Evolutionary conservation across 2,888 invertebrate species (phyloP).

Genomic region (Quadroppia sp.): DNA sequence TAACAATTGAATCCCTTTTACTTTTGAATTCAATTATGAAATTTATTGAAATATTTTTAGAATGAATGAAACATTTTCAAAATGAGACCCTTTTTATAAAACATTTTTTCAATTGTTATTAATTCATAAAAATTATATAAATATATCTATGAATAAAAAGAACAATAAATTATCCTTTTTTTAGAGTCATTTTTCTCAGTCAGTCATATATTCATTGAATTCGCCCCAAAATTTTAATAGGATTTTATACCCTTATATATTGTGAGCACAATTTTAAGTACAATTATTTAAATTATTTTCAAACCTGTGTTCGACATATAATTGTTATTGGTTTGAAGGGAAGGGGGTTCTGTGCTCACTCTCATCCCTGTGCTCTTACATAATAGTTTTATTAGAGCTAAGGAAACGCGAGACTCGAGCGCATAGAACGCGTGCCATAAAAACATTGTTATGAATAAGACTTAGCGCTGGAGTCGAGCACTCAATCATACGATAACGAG

Average conservation of each 20-base stretch:
- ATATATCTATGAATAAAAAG: neutral
- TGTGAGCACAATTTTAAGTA: neutral
- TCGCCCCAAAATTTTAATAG: constrained; percentile 3
- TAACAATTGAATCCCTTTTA: neutral
- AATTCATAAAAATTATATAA: constrained; percentile 15
- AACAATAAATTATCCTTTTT: constrained; percentile 14
- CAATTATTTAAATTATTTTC: constrained; percentile 25
- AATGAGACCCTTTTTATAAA: neutral
- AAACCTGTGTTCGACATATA: constrained; percentile 1
- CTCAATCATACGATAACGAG: constrained; percentile 28
- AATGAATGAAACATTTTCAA: neutral
- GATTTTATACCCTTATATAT: neutral
- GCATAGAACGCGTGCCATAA: constrained; percentile 20
- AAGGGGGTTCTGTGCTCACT: constrained; percentile 21
- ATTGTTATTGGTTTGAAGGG: constrained; percentile 24
- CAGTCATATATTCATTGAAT: constrained; percentile 10
- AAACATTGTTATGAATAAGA: constrained; percentile 27
- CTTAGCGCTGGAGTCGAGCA: neutral
- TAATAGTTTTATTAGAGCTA: neutral
- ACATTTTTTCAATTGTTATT: constrained; percentile 9
- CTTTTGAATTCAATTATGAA: neutral
- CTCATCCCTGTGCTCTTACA: neutral
- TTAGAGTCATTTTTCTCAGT: constrained; percentile 26
- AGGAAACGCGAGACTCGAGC: constrained; percentile 4
- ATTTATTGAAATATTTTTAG: neutral